A percentile compares a stretch with the other conserved stretches of the same genome.
Conservation (phyloP, 2,113 vertebrate genomes). For the Globicephala melas region DNA sequence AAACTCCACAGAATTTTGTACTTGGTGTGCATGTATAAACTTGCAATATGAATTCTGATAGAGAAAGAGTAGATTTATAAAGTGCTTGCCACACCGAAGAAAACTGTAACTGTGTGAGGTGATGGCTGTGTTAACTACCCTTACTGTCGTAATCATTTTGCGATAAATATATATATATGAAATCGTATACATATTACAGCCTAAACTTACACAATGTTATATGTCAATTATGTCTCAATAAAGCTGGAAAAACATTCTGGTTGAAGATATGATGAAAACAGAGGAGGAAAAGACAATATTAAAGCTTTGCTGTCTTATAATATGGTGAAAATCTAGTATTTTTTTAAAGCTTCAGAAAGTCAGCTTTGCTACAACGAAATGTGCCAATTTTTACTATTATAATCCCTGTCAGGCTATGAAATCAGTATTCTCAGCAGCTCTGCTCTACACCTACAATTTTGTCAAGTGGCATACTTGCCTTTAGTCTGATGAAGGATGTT, state of each 20-base stretch:
- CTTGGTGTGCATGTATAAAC: neutral
- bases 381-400: neutral
- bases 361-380: neutral
- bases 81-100: neutral
- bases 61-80: neutral
- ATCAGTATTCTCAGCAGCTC: neutral
- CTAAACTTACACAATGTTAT: neutral
- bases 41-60: neutral
- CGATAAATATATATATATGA: neutral
- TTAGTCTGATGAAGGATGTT: neutral
- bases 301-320: neutral
- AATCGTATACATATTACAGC: neutral
- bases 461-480: neutral
- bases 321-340: neutral
- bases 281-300: neutral
- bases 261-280: neutral
- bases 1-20: neutral
- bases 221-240: neutral
- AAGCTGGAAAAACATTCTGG: neutral
- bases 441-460: neutral
- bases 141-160: neutral
- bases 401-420: neutral
- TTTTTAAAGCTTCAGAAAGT: constrained; percentile 14
- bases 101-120: neutral
- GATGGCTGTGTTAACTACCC: neutral